These are phyloP conservation scores for Holotrichia oblita DNA, from an alignment of 1,140 invertebrate species.

Conservation along the genomic window DNA sequence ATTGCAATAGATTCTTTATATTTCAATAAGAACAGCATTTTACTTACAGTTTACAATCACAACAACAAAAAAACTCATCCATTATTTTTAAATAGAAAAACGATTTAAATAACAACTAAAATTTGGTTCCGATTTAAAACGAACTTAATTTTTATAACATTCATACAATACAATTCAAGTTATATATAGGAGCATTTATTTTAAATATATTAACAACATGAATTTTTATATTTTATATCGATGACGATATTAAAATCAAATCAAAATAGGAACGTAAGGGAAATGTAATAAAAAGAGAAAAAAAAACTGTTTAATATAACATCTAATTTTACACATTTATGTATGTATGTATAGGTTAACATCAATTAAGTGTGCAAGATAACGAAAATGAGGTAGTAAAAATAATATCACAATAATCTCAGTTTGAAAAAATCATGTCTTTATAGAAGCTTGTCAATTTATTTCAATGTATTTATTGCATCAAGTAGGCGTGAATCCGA, in stretches of 20 bases:
- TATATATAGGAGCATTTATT: too few species aligned
- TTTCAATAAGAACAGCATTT: slow-evolving; percentile 17
- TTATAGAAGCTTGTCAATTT: too few species aligned
- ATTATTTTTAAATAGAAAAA: background rate
- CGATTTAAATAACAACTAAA: background rate
- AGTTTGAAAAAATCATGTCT: background rate
- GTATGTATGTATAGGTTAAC: background rate
- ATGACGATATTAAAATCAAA: background rate
- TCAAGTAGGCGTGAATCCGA: too few species aligned
- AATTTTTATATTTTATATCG: background rate
- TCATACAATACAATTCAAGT: background rate
- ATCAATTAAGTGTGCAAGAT: slow-evolving; percentile 2
- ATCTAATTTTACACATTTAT: background rate
- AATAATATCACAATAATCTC: slow-evolving; percentile 36
- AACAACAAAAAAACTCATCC: background rate
- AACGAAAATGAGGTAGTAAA: slow-evolving; percentile 30
- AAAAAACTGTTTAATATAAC: background rate
- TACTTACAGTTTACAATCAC: slow-evolving; percentile 4
- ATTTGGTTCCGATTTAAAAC: background rate
- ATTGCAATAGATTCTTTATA: slow-evolving; percentile 14
- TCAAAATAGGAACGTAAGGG: background rate
- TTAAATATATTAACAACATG: background rate
- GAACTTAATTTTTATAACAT: background rate
- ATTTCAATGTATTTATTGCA: too few species aligned
- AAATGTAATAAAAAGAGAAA: background rate